Percentiles rank a stretch among this genome's conserved stretches.
phyloP scores from a whole-genome alignment of 2,797 vertebrate species.

The Stomatorhinus walkeri region DNA sequence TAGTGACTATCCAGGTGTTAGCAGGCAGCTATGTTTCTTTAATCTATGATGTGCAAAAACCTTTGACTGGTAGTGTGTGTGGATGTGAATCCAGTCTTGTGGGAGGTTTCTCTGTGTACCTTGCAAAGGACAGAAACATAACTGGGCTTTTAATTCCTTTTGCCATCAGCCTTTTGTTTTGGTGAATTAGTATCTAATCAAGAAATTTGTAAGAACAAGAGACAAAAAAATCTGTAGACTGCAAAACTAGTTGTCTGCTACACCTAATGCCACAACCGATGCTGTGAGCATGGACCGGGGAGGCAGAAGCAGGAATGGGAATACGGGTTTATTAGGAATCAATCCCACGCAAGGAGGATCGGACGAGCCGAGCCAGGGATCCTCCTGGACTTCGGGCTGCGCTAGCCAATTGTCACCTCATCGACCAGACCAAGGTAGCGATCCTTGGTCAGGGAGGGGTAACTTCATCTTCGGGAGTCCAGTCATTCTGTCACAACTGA shows the following conservation, averaged over 20 bases:
- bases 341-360: too few relatives aligned
- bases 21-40: not conserved
- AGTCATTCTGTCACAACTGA: too few relatives aligned
- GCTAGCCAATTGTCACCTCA: too few relatives aligned
- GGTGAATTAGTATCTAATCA: not conserved
- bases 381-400: too few relatives aligned
- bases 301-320: too few relatives aligned
- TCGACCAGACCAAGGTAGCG: too few relatives aligned
- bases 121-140: not conserved
- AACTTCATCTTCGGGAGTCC: too few relatives aligned
- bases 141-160: not conserved
- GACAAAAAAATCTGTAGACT: not conserved
- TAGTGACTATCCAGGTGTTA: not conserved
- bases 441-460: too few relatives aligned
- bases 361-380: too few relatives aligned
- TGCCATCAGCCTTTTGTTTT: not conserved
- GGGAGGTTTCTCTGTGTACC: not conserved
- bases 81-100: not conserved
- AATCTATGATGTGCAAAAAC: not conserved
- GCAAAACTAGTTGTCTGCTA: not conserved
- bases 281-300: too few relatives aligned
- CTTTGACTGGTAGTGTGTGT: not conserved
- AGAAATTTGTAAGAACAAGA: not conserved
- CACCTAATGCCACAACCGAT: too few relatives aligned
- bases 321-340: too few relatives aligned